These are phyloP conservation scores for Pachymerium ferrugineum DNA, from an alignment of 2,888 invertebrate species.

Conservation along the genomic window DNA sequence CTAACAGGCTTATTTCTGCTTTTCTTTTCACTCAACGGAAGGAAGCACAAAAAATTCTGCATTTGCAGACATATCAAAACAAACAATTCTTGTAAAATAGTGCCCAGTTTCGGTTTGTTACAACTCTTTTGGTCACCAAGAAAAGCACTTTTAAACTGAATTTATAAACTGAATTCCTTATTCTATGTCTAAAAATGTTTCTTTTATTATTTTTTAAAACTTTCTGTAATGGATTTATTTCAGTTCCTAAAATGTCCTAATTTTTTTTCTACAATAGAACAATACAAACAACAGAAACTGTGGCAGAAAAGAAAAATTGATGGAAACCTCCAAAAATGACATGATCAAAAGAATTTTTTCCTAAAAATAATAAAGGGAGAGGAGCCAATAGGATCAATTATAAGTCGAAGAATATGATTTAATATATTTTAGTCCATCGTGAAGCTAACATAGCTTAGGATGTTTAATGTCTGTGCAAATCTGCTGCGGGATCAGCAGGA, in stretches of 20 bases:
- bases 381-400: neutral
- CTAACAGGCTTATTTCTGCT: neutral
- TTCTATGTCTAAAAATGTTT: neutral
- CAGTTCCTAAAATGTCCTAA: neutral
- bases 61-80: neutral
- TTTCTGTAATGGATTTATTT: conserved; percentile 15
- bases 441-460: conserved; percentile 27
- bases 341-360: neutral
- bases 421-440: conserved; percentile 14
- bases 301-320: no score
- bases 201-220: neutral
- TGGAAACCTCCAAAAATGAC: no score
- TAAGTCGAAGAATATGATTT: conserved; percentile 17
- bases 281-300: conserved; percentile 15
- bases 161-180: neutral
- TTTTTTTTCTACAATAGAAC: conserved; percentile 5
- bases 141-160: conserved; percentile 10
- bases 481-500: conserved; percentile 21
- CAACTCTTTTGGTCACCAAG: conserved; percentile 15
- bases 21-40: neutral
- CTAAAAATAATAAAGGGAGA: neutral
- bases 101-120: neutral
- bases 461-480: conserved; percentile 21
- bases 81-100: neutral
- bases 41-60: conserved; percentile 22